These are phyloP conservation scores for Ptiloglossa arizonensis DNA, from an alignment of 1,140 invertebrate species.

Conservation along the genomic window DNA sequence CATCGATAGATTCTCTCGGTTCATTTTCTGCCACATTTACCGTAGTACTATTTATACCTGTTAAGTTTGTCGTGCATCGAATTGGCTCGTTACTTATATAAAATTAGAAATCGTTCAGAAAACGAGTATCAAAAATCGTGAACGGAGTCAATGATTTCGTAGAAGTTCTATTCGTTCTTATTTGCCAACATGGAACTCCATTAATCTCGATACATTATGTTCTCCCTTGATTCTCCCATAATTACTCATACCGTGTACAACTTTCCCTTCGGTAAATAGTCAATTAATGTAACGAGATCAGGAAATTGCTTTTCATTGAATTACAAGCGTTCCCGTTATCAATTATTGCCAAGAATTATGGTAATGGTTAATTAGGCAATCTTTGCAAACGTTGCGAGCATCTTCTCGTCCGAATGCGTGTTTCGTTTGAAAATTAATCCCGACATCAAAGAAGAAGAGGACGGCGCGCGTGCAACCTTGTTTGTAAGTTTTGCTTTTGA, in stretches of 20 bases:
- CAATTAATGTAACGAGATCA: neutral
- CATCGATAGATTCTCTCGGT: no score
- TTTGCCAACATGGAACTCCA: neutral
- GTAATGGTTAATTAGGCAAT: neutral
- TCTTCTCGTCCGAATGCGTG: neutral
- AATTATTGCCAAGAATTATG: neutral
- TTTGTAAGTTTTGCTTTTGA: slow-evolving; percentile 6
- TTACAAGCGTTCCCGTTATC: neutral
- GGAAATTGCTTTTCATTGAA: neutral
- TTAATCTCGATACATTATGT: neutral
- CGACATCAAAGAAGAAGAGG: neutral
- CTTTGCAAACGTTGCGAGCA: neutral
- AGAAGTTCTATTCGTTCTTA: neutral
- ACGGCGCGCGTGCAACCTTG: neutral
- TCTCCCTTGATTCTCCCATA: neutral
- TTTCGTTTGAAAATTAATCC: slow-evolving; percentile 2
- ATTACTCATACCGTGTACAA: neutral
- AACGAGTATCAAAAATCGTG: no score
- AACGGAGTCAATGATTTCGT: neutral
- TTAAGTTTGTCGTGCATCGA: no score
- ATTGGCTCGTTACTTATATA: no score
- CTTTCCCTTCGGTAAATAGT: neutral
- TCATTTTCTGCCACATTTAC: no score
- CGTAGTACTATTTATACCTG: no score
- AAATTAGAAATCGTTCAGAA: no score